Evolutionary conservation across 1,140 invertebrate genomes (phyloP).

Genomic region (Oppia nitens): DNA sequence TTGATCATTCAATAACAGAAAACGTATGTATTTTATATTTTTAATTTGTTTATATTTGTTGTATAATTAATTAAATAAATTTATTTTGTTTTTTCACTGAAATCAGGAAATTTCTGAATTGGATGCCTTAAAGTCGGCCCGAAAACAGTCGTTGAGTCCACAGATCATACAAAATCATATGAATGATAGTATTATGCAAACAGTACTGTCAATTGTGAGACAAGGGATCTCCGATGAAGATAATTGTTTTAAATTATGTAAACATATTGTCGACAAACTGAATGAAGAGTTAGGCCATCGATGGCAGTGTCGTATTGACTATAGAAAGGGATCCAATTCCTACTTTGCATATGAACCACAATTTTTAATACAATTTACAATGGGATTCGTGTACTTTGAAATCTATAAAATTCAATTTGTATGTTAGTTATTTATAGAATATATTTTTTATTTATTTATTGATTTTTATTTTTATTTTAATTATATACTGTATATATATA

Average conservation of each 20-base stretch:
- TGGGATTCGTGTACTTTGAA: not conserved
- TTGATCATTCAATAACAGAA: no score
- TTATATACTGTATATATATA: not conserved
- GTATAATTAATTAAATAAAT: no score
- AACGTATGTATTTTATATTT: no score
- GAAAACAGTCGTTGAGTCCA: not conserved
- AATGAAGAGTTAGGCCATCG: not conserved
- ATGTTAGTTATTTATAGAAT: no score
- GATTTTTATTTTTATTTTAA: not conserved
- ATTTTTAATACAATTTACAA: not conserved
- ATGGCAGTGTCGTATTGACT: not conserved
- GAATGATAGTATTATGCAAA: not conserved
- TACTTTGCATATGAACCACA: not conserved
- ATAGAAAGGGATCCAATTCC: not conserved
- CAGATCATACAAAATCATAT: not conserved
- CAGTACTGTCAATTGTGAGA: not conserved
- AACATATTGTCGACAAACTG: not conserved
- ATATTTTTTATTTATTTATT: not conserved
- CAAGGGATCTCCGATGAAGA: not conserved
- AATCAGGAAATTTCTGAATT: not conserved
- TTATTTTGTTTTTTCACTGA: no score
- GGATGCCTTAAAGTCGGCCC: not conserved
- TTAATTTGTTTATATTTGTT: no score
- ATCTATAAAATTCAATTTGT: not conserved
- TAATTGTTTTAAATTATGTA: not conserved